Conservation (phyloP, 2,888 invertebrate species). For the Calameuta filiformis region DNA sequence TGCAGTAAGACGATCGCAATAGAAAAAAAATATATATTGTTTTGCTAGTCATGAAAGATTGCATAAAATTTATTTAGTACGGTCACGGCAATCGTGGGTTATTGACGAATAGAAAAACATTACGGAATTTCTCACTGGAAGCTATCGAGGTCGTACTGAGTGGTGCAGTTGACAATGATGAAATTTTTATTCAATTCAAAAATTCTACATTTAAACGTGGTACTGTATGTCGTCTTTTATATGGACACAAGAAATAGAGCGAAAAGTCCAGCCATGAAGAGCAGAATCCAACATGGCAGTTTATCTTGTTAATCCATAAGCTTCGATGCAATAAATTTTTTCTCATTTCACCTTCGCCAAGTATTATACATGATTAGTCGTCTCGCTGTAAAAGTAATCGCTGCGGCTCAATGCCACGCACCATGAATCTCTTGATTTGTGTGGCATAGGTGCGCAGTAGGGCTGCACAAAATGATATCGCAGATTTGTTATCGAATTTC, state of each 20-base stretch:
- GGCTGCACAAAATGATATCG: no score
- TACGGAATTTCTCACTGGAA: neutral
- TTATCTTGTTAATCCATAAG: no score
- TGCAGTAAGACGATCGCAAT: neutral
- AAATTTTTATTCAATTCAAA: neutral
- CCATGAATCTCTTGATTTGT: no score
- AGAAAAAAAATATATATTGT: neutral
- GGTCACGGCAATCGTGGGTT: neutral
- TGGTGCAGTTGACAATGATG: neutral
- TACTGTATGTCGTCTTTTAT: neutral
- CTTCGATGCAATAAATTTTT: no score
- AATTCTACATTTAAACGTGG: neutral
- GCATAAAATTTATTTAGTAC: neutral
- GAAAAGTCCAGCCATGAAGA: slow-evolving; percentile 21
- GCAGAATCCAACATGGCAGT: neutral
- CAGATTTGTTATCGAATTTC: no score
- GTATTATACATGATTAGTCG: no score
- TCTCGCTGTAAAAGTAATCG: no score
- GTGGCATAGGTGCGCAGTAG: no score
- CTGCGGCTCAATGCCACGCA: no score
- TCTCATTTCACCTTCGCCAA: no score
- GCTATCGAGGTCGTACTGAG: neutral
- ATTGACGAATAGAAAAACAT: neutral
- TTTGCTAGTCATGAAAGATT: neutral
- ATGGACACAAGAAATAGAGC: slow-evolving; percentile 9